These are phyloP conservation scores for Ophion ventricosus DNA, from an alignment of 2,888 invertebrate species.

Conservation along the genomic window DNA sequence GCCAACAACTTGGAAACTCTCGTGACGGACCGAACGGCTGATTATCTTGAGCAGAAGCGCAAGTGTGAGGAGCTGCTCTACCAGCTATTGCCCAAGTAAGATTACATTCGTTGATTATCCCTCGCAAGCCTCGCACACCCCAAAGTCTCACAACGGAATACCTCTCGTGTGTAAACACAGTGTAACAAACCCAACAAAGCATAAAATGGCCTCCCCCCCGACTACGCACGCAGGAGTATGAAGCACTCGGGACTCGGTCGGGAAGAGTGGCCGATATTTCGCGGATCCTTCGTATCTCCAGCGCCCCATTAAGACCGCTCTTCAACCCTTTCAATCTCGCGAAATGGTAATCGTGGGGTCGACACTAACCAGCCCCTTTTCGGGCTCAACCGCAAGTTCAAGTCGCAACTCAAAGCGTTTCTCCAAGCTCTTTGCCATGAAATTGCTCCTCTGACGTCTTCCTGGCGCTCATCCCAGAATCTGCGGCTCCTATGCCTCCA, in stretches of 20 bases:
- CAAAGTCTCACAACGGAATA: no score
- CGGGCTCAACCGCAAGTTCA: not conserved
- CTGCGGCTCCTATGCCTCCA: not conserved
- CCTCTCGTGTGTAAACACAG: no score
- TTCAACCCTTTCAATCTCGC: not conserved
- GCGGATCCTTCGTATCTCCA: not conserved
- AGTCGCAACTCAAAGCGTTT: not conserved
- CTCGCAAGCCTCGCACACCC: not conserved
- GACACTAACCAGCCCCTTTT: not conserved
- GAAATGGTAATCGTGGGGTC: constrained; percentile 18
- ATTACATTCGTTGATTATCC: constrained; percentile 71
- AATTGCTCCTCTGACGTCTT: not conserved
- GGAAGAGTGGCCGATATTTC: not conserved
- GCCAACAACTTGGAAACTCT: constrained; percentile 98
- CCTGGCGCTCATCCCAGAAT: not conserved
- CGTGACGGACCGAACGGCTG: constrained; percentile 98
- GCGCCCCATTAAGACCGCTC: not conserved
- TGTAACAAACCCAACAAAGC: not conserved
- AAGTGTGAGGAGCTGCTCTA: constrained; percentile 98
- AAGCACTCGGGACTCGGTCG: not conserved
- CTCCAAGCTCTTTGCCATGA: not conserved
- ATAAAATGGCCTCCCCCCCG: not conserved
- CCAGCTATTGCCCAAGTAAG: constrained; percentile 96
- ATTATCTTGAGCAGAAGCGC: constrained; percentile 98
- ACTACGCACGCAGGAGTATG: not conserved